Base-by-base conservation (phyloP, 2,113 vertebrate genomes). In the Rhea americana region DNA sequence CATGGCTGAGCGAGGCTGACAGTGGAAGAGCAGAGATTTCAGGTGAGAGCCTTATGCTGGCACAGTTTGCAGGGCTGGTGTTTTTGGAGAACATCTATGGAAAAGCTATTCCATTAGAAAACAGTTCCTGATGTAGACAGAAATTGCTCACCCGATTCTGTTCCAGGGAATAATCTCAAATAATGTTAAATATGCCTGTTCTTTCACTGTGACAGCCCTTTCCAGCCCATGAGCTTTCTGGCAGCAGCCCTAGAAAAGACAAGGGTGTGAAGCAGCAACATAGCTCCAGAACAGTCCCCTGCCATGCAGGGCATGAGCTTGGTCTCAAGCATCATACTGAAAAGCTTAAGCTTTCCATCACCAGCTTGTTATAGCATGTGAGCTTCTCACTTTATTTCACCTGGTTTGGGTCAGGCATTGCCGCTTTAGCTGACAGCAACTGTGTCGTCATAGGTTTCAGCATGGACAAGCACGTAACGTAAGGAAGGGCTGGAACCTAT, bases 111-210 rank as follows among this genome's bases (percentile, higher is more conserved):
- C 67, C 67, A 16, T 82, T 62, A 55, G 81, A 68, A 95, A 92
- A 78, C 58, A 47, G 56, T 59, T 13, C 73, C 50, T 89, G 82
- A 81, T 56, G 71, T 79, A 59, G 82, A 76, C 70, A 89, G 87
- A 89, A 93, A 91, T 90, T 81, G 85, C 18, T 93, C 43, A 39
- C 24, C 62, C 81, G 93, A 68, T 35, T 30, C 47, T 56, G n/a
- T 85, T 89, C 87, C 89, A 91, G 22, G 61, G 68, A 82, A n/a
- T 35, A 35, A 71, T 74, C 71, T 85, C 47, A 8, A 51, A 70
- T n/a, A 35, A 58, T 18, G 28, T n/a, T 67, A 61, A 59, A 82
- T 78, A 21, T 77, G n/a, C 45, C 70, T 74, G 32, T 50, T 56
- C 26, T 63, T 22, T 55, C 1, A 0, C 41, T 74, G 45, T 13